Evolutionary conservation across 2,113 vertebrate genomes (phyloP).

Genomic region (Sylvietta virens): DNA sequence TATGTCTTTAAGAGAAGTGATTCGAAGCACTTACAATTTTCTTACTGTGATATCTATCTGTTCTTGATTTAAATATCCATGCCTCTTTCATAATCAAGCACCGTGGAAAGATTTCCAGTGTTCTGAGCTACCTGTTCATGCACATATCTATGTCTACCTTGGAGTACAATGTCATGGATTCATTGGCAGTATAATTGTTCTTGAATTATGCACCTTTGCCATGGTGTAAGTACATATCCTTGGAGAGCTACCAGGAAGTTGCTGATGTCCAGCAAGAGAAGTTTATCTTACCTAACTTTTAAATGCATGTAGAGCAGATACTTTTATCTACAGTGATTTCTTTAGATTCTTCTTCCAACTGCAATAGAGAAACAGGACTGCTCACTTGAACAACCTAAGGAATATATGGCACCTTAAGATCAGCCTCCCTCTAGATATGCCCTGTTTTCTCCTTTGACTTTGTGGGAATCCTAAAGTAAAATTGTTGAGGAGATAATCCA

Average conservation of each 20-base stretch:
- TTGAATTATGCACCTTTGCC: background rate
- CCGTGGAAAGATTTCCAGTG: background rate
- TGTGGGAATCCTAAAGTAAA: background rate
- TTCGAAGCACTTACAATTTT: slow-evolving; percentile 6
- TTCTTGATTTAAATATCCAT: background rate
- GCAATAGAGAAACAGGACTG: background rate
- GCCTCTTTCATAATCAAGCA: background rate
- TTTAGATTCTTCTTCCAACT: background rate
- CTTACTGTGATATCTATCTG: background rate
- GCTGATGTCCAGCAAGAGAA: background rate
- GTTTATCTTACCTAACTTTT: background rate
- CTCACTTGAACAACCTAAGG: background rate
- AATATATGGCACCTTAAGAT: background rate
- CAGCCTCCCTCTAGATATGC: background rate
- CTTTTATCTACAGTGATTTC: background rate
- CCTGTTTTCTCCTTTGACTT: background rate
- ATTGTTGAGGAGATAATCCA: background rate
- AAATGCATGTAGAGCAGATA: background rate
- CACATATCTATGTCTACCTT: background rate
- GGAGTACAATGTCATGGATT: background rate
- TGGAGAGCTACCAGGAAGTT: background rate
- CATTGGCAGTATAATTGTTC: background rate
- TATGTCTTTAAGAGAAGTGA: slow-evolving; percentile 1
- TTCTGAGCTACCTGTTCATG: background rate
- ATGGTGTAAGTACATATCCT: background rate